Conservation (phyloP, 53 echinoderm and acorn worm genomes). For the Zoroaster sp. region DNA sequence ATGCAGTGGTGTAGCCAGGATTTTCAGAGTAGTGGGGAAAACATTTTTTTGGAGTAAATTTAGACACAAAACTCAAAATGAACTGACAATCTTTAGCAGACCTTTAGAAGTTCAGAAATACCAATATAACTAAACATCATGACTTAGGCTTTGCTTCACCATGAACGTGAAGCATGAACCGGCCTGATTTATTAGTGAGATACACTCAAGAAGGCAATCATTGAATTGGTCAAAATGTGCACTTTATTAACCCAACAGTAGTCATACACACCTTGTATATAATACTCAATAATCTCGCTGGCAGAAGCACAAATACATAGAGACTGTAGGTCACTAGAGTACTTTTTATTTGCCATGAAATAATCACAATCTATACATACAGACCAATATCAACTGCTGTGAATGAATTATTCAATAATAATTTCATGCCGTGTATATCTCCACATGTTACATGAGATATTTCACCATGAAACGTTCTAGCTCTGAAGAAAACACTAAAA, state of each 20-base stretch:
- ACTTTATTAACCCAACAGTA: constrained; percentile 44
- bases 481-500: background rate
- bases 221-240: constrained; percentile 53
- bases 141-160: too few species aligned
- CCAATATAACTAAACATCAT: too few species aligned
- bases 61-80: too few species aligned
- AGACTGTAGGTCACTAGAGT: background rate
- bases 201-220: too few species aligned
- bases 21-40: too few species aligned
- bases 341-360: constrained; percentile 43
- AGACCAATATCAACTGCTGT: constrained; percentile 51
- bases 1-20: too few species aligned
- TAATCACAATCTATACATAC: constrained; percentile 50
- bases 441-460: background rate
- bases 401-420: background rate
- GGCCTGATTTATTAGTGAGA: too few species aligned
- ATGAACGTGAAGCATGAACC: too few species aligned
- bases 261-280: constrained; percentile 2
- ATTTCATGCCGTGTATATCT: background rate
- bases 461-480: background rate
- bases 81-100: too few species aligned
- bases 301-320: background rate
- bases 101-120: too few species aligned
- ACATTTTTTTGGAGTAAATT: too few species aligned
- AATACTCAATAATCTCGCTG: background rate